Evolutionary conservation across 2,797 vertebrate species (phyloP), one percentile per base, ranked within the genome.

Genomic region (Spea hammondii): DNA sequence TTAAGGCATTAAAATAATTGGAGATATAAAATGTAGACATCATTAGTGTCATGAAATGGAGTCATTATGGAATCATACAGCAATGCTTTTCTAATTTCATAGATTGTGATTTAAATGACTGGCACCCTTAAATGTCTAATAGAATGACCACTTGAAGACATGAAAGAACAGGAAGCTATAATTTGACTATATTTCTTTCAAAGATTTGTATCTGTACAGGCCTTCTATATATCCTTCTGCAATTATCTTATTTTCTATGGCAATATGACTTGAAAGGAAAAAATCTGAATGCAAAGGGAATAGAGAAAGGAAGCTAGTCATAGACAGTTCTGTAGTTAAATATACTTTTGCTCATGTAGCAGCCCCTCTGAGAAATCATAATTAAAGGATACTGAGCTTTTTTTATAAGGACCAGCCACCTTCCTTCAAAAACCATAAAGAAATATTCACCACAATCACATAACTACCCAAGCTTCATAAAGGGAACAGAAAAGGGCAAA

Each of bases 261-360:
- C 67, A 79, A 71, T 72, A 14, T 10, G 17, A 73, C 77, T 73
- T 79, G 77, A 79, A 79, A 79, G 77, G 53, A 65, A 79, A 67
- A 55, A 13, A 66, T 73, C 44, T 79, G 77, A 79, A 79, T 79
- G 64, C 17, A 17, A 48, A 73, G 13, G 54, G 57, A 77, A 64
- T 70, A 70, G 48, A 45, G 14, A 53, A 45, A 17, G 50, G 49
- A 79, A 72, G 49, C 44, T 70, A 67, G 64, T 51, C 70, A 44
- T 70, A 72, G 62, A 60, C 62, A 59, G 70, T 17, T 47, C 49
- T 65, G 44, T 46, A 71, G 47, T 70, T 71, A 47, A 65, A 51
- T 51, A 67, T 44, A 50, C 53, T 67, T 48, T 55, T 72, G 32
- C 62, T 72, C 47, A 49, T 50, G 45, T 47, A 32, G 62, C 53